phyloP scores from a whole-genome alignment of 2,888 invertebrate species.

The Heteromurus nitidus region DNA sequence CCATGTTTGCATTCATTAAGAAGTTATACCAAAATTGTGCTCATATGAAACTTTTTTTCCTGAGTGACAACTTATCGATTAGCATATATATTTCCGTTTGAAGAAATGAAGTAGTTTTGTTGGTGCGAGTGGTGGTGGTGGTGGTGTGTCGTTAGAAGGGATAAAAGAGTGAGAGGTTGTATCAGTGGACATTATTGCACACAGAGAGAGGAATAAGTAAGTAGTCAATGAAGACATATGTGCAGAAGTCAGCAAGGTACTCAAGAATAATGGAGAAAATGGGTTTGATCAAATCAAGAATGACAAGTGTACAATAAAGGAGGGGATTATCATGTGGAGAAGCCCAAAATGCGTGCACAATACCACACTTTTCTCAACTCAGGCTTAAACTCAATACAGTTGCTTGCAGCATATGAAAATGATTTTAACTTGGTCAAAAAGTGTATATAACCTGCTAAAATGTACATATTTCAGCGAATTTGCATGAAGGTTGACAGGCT shows the following conservation, averaged over 20 bases:
- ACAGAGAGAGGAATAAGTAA: too few species aligned
- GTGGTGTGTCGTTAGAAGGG: background rate
- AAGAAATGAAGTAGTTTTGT: background rate
- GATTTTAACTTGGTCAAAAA: too few species aligned
- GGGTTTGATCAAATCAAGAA: constrained; percentile 31
- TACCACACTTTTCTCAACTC: too few species aligned
- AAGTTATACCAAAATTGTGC: background rate
- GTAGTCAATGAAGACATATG: constrained; percentile 31
- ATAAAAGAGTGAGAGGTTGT: too few species aligned
- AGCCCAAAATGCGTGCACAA: too few species aligned
- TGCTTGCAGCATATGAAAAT: too few species aligned
- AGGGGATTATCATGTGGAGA: background rate
- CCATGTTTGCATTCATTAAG: too few species aligned
- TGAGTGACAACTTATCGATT: constrained; percentile 1
- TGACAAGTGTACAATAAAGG: constrained; percentile 11
- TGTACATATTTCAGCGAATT: constrained; percentile 17
- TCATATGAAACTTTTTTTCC: background rate
- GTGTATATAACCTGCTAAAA: too few species aligned
- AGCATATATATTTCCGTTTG: constrained; percentile 7
- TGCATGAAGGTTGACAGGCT: constrained; percentile 47
- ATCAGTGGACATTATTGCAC: too few species aligned
- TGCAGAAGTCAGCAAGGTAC: constrained; percentile 22
- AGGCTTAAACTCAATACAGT: too few species aligned
- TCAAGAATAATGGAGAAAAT: constrained; percentile 21
- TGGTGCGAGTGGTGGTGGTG: constrained; percentile 1